Percentiles rank a stretch among this genome's conserved stretches.
Evolutionary conservation across 2,113 vertebrate species (phyloP).

Genomic region (Oryzias woworae): DNA sequence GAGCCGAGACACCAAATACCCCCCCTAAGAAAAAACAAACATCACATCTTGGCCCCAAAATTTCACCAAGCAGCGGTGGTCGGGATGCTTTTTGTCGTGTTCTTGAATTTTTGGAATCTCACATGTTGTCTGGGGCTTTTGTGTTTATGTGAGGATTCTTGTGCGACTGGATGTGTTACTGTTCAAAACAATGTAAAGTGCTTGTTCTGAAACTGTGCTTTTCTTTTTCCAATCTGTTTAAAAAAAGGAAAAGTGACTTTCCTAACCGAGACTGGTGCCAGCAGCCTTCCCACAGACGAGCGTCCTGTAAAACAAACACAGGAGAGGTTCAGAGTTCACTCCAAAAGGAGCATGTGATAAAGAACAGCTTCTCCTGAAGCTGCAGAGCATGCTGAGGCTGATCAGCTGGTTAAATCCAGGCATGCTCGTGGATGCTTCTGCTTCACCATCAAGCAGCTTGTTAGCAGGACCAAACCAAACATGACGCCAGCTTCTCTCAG

Average conservation of each 20-base stretch:
- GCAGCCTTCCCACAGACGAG: constrained; percentile 26
- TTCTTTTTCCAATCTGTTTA: constrained; percentile 31
- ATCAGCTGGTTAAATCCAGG: too few species aligned
- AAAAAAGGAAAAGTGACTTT: constrained; percentile 16
- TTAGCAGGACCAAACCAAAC: too few species aligned
- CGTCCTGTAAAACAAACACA: neutral
- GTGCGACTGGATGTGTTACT: constrained; percentile 16
- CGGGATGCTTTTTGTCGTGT: neutral
- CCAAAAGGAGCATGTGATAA: too few species aligned
- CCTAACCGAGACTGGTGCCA: constrained; percentile 34
- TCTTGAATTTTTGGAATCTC: neutral
- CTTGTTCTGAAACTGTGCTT: constrained; percentile 46
- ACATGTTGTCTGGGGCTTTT: neutral
- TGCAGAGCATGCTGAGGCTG: too few species aligned
- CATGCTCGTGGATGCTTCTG: too few species aligned
- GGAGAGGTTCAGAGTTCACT: neutral
- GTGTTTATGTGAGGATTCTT: constrained; percentile 18
- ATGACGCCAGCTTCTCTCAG: too few species aligned
- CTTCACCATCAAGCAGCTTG: too few species aligned
- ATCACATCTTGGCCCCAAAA: too few species aligned
- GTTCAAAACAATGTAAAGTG: constrained; percentile 45
- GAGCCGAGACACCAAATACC: constrained; percentile 13
- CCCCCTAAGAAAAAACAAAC: neutral
- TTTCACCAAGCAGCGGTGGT: too few species aligned
- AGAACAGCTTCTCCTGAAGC: too few species aligned